Evolutionary conservation across 2,797 vertebrate genomes (phyloP).

Genomic region (Molossus alvarezi): DNA sequence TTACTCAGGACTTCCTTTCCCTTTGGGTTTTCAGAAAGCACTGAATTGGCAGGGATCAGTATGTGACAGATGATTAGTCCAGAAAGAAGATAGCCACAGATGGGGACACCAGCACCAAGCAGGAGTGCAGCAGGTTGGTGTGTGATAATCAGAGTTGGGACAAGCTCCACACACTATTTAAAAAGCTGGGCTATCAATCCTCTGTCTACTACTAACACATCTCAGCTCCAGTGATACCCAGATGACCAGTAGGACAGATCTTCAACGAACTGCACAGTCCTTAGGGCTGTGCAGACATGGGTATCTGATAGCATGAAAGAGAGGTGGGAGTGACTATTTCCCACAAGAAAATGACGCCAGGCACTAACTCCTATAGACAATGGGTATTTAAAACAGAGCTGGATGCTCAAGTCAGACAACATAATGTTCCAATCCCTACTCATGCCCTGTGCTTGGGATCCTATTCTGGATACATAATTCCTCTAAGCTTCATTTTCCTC

Average conservation of each 20-base stretch:
- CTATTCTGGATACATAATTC: not conserved
- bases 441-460: not conserved
- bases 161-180: not conserved
- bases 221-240: not conserved
- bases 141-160: not conserved
- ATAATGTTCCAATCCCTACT: not conserved
- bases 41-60: not conserved
- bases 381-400: not conserved
- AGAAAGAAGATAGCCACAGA: not conserved
- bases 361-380: not conserved
- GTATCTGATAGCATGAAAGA: not conserved
- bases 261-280: not conserved
- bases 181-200: not conserved
- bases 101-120: not conserved
- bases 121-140: not conserved
- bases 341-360: not conserved
- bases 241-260: not conserved
- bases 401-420: not conserved
- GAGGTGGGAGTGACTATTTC: not conserved
- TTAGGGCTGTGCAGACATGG: not conserved
- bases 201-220: not conserved
- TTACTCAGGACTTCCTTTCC: constrained; percentile 47
- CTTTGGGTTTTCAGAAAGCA: constrained; percentile 3
- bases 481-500: not conserved
- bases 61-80: not conserved